Evolutionary conservation across 2,888 invertebrate genomes (phyloP).

Genomic region (Tetragonisca angustula): DNA sequence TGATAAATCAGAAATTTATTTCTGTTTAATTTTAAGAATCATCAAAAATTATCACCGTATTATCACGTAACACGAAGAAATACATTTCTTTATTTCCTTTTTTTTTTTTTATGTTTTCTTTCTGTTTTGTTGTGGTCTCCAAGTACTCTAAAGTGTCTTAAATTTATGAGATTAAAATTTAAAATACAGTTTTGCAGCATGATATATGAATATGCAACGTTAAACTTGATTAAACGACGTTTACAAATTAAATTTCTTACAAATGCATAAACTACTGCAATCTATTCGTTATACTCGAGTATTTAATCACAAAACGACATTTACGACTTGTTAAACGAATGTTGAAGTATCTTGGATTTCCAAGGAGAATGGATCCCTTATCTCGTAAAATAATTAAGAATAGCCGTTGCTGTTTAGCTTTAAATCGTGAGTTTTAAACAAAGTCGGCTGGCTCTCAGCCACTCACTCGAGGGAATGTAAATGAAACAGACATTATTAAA

Average conservation of each 20-base stretch:
- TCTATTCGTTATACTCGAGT: neutral
- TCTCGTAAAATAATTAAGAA: slow-evolving; percentile 61
- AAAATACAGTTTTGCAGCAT: too few relatives aligned
- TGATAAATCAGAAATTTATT: too few relatives aligned
- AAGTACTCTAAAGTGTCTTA: too few relatives aligned
- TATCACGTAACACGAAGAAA: too few relatives aligned
- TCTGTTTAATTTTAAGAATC: too few relatives aligned
- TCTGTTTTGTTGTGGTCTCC: too few relatives aligned
- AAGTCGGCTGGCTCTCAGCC: slow-evolving; percentile 26
- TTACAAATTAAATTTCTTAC: neutral
- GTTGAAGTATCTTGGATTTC: slow-evolving; percentile 39
- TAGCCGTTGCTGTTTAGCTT: slow-evolving; percentile 5
- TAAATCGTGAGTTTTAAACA: slow-evolving; percentile 47
- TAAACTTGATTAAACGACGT: too few relatives aligned
- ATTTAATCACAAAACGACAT: neutral
- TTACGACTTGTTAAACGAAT: neutral
- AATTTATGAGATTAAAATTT: too few relatives aligned
- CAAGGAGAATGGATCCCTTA: slow-evolving; percentile 6
- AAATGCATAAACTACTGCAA: neutral
- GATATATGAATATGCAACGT: too few relatives aligned
- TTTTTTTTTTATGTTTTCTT: too few relatives aligned
- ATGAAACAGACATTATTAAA: slow-evolving; percentile 72
- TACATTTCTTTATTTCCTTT: too few relatives aligned
- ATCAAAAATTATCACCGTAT: too few relatives aligned
- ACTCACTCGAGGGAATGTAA: slow-evolving; percentile 69